phyloP scores from a whole-genome alignment of 1,140 invertebrate species.

The Anastrepha ludens region DNA sequence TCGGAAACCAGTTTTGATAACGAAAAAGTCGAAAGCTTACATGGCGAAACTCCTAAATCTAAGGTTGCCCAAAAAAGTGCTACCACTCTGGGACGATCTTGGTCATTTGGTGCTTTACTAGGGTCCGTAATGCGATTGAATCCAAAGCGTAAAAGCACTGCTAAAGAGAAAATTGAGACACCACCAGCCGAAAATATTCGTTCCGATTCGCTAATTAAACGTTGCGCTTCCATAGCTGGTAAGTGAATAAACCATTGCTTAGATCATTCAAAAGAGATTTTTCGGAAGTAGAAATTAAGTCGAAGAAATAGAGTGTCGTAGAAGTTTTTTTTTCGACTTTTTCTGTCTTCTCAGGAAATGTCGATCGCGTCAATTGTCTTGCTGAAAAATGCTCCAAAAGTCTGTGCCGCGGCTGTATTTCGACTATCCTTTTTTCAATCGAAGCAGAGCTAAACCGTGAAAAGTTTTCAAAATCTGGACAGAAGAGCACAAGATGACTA shows the following conservation, averaged over 20 bases:
- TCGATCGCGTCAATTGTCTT: too few relatives aligned
- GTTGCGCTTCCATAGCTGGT: constrained; percentile 69
- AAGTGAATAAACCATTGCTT: background rate
- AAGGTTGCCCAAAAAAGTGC: constrained; percentile 6
- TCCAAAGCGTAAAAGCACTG: constrained; percentile 19
- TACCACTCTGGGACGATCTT: constrained; percentile 60
- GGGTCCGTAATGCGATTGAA: constrained; percentile 68
- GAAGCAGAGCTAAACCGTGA: too few relatives aligned
- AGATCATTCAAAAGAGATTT: background rate
- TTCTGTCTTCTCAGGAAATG: too few relatives aligned
- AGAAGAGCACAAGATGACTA: too few relatives aligned
- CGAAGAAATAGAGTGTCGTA: too few relatives aligned
- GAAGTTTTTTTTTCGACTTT: too few relatives aligned
- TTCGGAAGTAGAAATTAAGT: too few relatives aligned
- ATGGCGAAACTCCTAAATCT: background rate
- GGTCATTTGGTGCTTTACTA: constrained; percentile 63
- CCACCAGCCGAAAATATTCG: background rate
- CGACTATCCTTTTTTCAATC: too few relatives aligned
- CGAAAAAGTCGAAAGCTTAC: constrained; percentile 60
- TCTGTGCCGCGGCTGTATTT: too few relatives aligned
- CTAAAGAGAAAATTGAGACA: background rate
- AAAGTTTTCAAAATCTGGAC: too few relatives aligned
- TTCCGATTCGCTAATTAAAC: constrained; percentile 63
- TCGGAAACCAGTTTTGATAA: constrained; percentile 60
- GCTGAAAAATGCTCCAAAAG: too few relatives aligned